Evolutionary conservation across 2,113 vertebrate species (phyloP).

Genomic region (Seriola rivoliana): DNA sequence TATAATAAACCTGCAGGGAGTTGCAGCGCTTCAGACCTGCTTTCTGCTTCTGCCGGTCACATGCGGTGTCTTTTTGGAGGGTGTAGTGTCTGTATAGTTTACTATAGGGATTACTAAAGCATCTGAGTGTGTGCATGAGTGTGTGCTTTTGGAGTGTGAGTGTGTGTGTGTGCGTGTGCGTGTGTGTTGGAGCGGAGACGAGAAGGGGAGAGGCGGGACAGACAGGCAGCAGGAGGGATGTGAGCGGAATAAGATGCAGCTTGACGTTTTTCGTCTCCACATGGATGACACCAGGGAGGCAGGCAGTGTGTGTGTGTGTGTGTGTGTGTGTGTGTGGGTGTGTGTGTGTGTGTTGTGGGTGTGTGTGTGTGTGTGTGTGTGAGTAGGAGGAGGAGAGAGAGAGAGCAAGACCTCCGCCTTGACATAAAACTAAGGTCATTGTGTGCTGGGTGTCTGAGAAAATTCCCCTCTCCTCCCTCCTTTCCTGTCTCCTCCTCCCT

Average conservation of each 20-base stretch:
- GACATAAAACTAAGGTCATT: conserved; percentile 77
- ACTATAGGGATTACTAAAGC: conserved; percentile 38
- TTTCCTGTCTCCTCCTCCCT: background rate
- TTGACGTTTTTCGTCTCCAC: conserved; percentile 52
- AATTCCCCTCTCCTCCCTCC: conserved; percentile 33
- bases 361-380: conserved; percentile 12
- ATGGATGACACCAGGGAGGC: conserved; percentile 59
- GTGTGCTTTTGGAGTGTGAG: background rate
- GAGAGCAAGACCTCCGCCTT: conserved; percentile 57
- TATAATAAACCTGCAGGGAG: background rate
- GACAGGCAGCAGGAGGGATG: conserved; percentile 56
- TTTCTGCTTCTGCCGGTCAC: background rate
- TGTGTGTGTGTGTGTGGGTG: conserved; percentile 10
- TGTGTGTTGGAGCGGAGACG: conserved; percentile 6
- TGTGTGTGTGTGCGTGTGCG: conserved; percentile 19
- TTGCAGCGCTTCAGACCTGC: conserved; percentile 1
- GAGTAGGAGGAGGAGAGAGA: conserved; percentile 15
- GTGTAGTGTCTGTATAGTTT: conserved; percentile 23
- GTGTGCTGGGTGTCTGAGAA: conserved; percentile 62
- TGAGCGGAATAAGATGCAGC: conserved; percentile 64
- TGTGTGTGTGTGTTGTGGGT: conserved; percentile 18
- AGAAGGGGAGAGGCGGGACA: conserved; percentile 41
- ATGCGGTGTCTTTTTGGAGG: background rate
- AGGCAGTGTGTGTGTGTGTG: background rate
- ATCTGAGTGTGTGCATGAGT: background rate